Percentiles rank a stretch among this genome's conserved stretches.
These are phyloP conservation scores for Hippocampus zosterae DNA, from an alignment of 2,113 vertebrate species.

Conservation along the genomic window DNA sequence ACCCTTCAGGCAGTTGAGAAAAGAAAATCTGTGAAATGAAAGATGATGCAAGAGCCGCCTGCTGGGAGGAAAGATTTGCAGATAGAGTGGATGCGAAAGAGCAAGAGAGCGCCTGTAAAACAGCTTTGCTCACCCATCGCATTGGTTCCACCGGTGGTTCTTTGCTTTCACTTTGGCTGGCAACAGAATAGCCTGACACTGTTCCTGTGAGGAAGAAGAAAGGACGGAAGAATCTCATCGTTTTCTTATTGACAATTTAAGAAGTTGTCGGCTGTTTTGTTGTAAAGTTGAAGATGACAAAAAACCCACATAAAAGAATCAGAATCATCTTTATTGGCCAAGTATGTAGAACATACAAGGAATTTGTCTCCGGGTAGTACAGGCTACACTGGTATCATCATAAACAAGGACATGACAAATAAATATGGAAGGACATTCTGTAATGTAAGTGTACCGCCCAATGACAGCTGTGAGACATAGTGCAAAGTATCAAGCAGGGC, in stretches of 20 bases:
- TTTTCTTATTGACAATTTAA: background rate
- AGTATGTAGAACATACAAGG: no score
- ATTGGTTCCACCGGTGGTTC: conserved; percentile 81
- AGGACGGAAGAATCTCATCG: background rate
- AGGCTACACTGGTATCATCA: no score
- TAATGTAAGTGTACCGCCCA: no score
- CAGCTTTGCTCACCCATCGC: conserved; percentile 54
- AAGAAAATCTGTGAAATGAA: conserved; percentile 79
- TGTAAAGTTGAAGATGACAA: no score
- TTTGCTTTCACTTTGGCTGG: conserved; percentile 82
- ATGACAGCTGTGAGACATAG: no score
- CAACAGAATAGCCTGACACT: conserved; percentile 65
- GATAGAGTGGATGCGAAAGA: conserved; percentile 61
- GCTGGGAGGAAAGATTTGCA: conserved; percentile 52
- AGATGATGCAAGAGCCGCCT: conserved; percentile 57
- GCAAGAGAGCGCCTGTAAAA: conserved; percentile 64
- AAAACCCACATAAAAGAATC: no score
- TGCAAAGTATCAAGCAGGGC: no score
- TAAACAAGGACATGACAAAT: no score
- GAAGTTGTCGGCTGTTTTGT: background rate
- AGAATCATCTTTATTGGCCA: no score
- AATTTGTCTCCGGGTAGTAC: no score
- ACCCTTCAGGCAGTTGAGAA: conserved; percentile 89
- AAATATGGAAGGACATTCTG: no score
- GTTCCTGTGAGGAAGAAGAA: conserved; percentile 44